phyloP scores from a whole-genome alignment of 2,113 vertebrate genomes.

The Erythrolamprus reginae region DNA sequence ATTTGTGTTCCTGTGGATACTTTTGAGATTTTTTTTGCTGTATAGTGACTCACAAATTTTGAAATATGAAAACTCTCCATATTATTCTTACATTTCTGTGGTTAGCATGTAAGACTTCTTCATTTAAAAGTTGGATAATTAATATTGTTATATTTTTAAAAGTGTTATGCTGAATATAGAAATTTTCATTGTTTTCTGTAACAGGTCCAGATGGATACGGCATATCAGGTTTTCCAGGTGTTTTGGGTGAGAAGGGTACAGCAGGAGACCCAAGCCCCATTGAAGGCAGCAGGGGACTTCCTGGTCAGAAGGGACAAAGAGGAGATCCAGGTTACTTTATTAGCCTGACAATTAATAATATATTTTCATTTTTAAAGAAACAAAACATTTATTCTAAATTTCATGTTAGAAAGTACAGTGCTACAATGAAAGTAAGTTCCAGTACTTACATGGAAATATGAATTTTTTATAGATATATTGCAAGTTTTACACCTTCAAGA shows the following conservation, averaged over 20 bases:
- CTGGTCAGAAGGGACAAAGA: slow-evolving; percentile 76
- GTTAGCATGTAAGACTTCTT: not conserved
- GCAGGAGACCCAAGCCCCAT: slow-evolving; percentile 73
- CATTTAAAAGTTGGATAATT: not conserved
- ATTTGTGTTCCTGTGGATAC: not conserved
- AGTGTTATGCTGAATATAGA: not conserved
- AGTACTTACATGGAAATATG: not conserved
- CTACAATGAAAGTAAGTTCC: too few species aligned
- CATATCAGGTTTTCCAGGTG: slow-evolving; percentile 73
- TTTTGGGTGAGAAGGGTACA: slow-evolving; percentile 77
- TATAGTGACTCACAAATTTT: not conserved
- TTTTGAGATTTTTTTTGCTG: not conserved
- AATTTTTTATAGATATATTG: not conserved
- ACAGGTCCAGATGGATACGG: slow-evolving; percentile 77
- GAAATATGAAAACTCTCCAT: not conserved
- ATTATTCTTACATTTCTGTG: not conserved
- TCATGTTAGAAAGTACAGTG: not conserved
- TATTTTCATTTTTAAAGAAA: not conserved
- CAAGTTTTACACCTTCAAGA: not conserved
- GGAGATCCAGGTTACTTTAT: slow-evolving; percentile 78
- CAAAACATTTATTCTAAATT: not conserved
- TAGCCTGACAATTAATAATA: not conserved
- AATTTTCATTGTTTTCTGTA: not conserved
- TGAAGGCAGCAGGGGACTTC: slow-evolving; percentile 69
- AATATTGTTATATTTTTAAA: not conserved